A percentile compares a stretch with the other conserved stretches of the same genome.
These are phyloP conservation scores for Atherinomorus stipes DNA, from an alignment of 2,113 vertebrate genomes.

Conservation along the genomic window DNA sequence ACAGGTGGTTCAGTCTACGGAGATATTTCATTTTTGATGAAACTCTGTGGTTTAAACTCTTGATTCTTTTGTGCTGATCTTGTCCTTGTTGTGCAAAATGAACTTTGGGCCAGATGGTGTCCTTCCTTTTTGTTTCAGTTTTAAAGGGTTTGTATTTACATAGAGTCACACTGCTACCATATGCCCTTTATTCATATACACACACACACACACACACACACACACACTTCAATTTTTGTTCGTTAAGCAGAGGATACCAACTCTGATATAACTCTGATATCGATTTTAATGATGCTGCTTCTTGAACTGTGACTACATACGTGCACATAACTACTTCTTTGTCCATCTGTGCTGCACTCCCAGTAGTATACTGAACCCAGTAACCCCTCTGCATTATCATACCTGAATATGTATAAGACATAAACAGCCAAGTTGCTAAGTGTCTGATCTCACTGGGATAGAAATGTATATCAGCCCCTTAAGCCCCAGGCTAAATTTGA, in stretches of 20 bases:
- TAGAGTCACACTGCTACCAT: slow-evolving; percentile 57
- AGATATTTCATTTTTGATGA: slow-evolving; percentile 5
- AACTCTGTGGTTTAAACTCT: slow-evolving; percentile 23
- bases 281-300: slow-evolving; percentile 22
- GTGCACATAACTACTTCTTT: slow-evolving; percentile 17
- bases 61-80: slow-evolving; percentile 11
- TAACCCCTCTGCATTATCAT: slow-evolving; percentile 68
- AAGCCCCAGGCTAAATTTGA: not conserved
- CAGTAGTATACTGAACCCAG: slow-evolving; percentile 50
- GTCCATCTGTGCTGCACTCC: slow-evolving; percentile 72
- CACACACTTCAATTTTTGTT: not conserved
- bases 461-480: not conserved
- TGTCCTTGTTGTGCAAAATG: slow-evolving; percentile 51
- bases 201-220: slow-evolving; percentile 1
- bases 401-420: slow-evolving; percentile 78
- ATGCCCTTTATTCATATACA: slow-evolving; percentile 14
- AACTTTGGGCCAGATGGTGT: slow-evolving; percentile 73
- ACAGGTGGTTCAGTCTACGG: not conserved
- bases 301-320: slow-evolving; percentile 30
- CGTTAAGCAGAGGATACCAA: slow-evolving; percentile 13
- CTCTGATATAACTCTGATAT: slow-evolving; percentile 4
- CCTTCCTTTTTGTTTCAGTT: slow-evolving; percentile 68
- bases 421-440: slow-evolving; percentile 53
- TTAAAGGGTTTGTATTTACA: slow-evolving; percentile 66
- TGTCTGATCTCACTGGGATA: slow-evolving; percentile 37